Base-by-base conservation (phyloP, 2,113 vertebrate species). In the Labrus mixtus region DNA sequence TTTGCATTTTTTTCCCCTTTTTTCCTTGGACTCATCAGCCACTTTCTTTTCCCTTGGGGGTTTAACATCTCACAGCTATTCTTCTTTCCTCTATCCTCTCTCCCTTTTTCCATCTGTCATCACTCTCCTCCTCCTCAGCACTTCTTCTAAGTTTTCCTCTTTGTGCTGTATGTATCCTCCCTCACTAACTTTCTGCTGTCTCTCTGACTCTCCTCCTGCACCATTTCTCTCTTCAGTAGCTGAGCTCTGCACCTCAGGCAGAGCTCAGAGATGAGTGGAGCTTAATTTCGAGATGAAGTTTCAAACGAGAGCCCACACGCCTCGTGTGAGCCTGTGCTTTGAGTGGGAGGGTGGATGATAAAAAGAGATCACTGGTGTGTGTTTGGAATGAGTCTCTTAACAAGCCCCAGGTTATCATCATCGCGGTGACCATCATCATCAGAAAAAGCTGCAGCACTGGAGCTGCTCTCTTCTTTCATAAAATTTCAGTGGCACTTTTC, bases 281-380 rank as follows among this genome's bases (percentile, higher is more conserved):
- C 65, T 79, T 86, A 75, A 86, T 83, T 91, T 88, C 16, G 23
- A 86, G 75, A 82, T 76, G 58, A 85, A 70, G 77, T 89, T 84
- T 89, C 70, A 73, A 84, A 73, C 22, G 60, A 75, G 68, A 78
- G 62, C 79, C 80, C 76, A 74, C 78, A 75, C 29, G 19, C 76
- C 55, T 65, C 4, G 2, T 83, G 76, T 68, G 79, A 73, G 66
- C 16, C 39, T 72, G 62, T 23, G 16, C 68, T 84, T 79, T 68
- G 77, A 89, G 87, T 84, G 60, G 77, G 87, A 78, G 63, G 75
- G 63, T 7, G 41, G 64, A 51, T 75, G 78, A 82, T 83, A 74
- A 77, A 83, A 78, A 85, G 77, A 79, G 73, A 77, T 79, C 71
- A 61, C 53, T 73, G 48, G 55, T 76, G 82, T 80, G 76, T 76